Conservation (phyloP, 2,888 invertebrate species). For the Epirrhoe tristata region DNA sequence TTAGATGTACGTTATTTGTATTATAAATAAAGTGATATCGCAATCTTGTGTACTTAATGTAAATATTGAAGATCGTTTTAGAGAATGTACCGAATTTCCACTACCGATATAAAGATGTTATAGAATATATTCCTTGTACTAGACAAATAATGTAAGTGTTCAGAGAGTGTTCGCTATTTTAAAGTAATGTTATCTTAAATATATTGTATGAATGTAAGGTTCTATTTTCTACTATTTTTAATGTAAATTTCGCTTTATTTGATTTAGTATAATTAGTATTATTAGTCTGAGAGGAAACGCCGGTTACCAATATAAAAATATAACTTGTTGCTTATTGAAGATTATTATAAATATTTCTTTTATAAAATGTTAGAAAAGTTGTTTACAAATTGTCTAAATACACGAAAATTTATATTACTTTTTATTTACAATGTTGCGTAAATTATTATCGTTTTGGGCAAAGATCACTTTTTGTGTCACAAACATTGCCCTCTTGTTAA, state of each 20-base stretch:
- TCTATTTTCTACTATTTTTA: slow-evolving; percentile 63
- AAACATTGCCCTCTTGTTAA: slow-evolving; percentile 68
- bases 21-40: slow-evolving; percentile 73
- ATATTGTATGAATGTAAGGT: slow-evolving; percentile 73
- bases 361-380: slow-evolving; percentile 80
- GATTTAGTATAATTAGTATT: slow-evolving; percentile 81
- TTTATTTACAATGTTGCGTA: slow-evolving; percentile 73
- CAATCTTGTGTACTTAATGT: slow-evolving; percentile 74
- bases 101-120: slow-evolving; percentile 71
- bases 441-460: slow-evolving; percentile 73
- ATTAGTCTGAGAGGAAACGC: slow-evolving; percentile 85
- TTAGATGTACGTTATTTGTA: slow-evolving; percentile 56
- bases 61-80: slow-evolving; percentile 71
- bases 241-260: slow-evolving; percentile 81
- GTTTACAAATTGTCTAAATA: slow-evolving; percentile 62
- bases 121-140: slow-evolving; percentile 67
- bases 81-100: slow-evolving; percentile 76
- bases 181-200: slow-evolving; percentile 58
- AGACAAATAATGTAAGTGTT: slow-evolving; percentile 71
- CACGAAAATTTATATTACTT: slow-evolving; percentile 63
- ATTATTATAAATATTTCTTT: slow-evolving; percentile 79
- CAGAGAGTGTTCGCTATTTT: slow-evolving; percentile 79
- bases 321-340: slow-evolving; percentile 84
- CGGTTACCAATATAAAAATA: slow-evolving; percentile 85
- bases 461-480: slow-evolving; percentile 42